Evolutionary conservation across 1,140 invertebrate species (phyloP).

Genomic region (Odontomachus brunneus): DNA sequence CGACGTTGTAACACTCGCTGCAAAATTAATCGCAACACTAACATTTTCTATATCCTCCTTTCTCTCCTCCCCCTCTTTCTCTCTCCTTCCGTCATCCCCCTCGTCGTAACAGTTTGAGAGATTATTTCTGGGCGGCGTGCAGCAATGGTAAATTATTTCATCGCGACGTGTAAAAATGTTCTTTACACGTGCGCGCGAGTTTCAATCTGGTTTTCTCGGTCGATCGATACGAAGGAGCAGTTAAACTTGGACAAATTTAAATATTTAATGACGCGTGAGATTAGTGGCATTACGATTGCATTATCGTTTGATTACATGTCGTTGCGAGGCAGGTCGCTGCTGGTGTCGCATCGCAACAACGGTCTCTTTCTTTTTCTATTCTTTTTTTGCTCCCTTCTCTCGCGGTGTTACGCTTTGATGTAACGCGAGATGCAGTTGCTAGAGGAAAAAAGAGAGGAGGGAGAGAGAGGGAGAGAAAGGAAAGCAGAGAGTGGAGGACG

Average conservation of each 20-base stretch:
- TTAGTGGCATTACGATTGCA: neutral
- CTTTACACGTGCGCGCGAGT: constrained; percentile 44
- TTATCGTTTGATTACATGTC: neutral
- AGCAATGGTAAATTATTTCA: constrained; percentile 42
- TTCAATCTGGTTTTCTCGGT: constrained; percentile 49
- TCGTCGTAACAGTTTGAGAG: neutral
- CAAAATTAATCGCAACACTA: constrained; percentile 3
- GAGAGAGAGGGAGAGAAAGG: too few species aligned
- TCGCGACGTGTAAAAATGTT: constrained; percentile 34
- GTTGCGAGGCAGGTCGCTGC: neutral
- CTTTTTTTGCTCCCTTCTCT: neutral
- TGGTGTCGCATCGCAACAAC: neutral
- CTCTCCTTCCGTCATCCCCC: too few species aligned
- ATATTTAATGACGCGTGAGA: constrained; percentile 45
- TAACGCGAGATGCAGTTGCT: neutral
- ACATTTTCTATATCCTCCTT: too few species aligned
- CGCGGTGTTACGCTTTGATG: neutral
- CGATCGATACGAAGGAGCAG: constrained; percentile 53
- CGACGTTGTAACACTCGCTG: neutral
- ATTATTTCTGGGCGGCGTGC: constrained; percentile 10
- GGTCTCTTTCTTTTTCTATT: too few species aligned
- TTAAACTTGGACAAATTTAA: constrained; percentile 59
- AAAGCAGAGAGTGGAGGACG: too few species aligned
- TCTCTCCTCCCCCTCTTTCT: too few species aligned
- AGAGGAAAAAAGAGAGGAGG: neutral